Base-by-base conservation (phyloP, 2,797 vertebrate species). In the Neoniphon sammara region DNA sequence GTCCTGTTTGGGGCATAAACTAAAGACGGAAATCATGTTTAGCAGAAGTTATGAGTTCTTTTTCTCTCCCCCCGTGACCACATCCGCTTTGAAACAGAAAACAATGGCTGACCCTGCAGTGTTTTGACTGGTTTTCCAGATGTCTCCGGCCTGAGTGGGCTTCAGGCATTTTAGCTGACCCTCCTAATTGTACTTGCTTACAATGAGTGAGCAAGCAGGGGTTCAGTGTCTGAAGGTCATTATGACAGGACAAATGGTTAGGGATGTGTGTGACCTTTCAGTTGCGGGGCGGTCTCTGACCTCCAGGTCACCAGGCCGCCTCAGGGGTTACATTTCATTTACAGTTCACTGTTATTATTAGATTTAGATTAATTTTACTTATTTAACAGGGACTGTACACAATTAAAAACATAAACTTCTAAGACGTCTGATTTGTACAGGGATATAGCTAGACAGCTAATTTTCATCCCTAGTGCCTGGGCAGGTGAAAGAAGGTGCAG, bases 41-140 rank as follows among this genome's bases (percentile, higher is more conserved):
- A 82, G 67, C 70, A 55, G 73, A 50, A 70, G 74, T 62, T 67
- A 62, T 17, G 56, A 56, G 59, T 17, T 63, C 44, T 81, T 85
- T 86, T 81, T 83, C 78, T 78, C 80, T 81, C 59, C 78, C 74
- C 73, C 9, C 9, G 70, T 66, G 74, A 70, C 68, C 18, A 75
- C 62, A 92, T 94, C 93, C 92, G 90, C 66, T 88, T 53, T 47
- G 65, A 66, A 72, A 63, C 7, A 66, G 75, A 83, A 87, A 92
- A 94, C 93, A 93, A 94, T 93, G 87, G 87, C 61, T 14, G n/a
- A 65, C 69, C 20, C 20, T 0, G 4, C 23, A 21, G 83, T 93
- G 92, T 94, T 94, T 80, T 88, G 93, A 90, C 91, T 90, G 67
- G 21, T 63, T 78, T 61, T 85, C 88, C 93, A 94, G 91, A 93